Evolutionary conservation across 2,113 vertebrate species (phyloP), one percentile per base, ranked within the genome.

Genomic region (Chrysochloris asiatica): DNA sequence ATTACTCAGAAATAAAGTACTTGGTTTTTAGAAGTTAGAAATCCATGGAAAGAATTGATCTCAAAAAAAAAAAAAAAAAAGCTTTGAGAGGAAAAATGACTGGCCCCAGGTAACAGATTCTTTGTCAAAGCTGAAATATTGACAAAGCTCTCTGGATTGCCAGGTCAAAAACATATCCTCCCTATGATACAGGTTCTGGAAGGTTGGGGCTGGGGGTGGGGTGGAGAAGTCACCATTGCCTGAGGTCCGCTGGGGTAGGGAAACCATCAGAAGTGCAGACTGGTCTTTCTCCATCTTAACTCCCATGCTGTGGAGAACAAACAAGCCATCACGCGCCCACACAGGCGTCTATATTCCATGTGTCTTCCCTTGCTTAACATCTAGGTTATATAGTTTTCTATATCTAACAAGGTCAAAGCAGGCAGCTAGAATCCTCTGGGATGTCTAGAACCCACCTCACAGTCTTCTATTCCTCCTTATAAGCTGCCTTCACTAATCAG

Each of bases 1-100:
- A 71, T 67, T 56, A 83, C 21, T 84, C 38, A 80, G 63, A 91
- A 87, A 50, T 36, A 1, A 83, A 83, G 26, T 38, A 47, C 47
- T 75, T 67, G 45, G 19, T 56, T 87, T 89, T 81, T 54, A 92
- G 48, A n/a, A 86, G 45, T 83, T 75, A 45, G 52, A 94, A 81
- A 88, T 77, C 47, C 38, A 7, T 56, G 19, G 3, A 16, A 33
- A 47, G 48, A 71, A 80, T 63, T 80, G 54, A 69, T 36, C n/a
- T 69, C 3, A 69, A 41, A 38, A n/a, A n/a, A n/a, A n/a, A n/a
- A n/a, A n/a, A n/a, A n/a, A n/a, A n/a, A 36, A 72, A 71, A 43
- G 11, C 38, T 86, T 45, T 56, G 52, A 91, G 33, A 75, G 50
- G 38, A 79, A 80, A 54, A 81, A 52, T 56, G 8, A 48, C 61